Evolutionary conservation across 1,140 invertebrate genomes (phyloP).

Genomic region (Eupristina koningsbergeri): DNA sequence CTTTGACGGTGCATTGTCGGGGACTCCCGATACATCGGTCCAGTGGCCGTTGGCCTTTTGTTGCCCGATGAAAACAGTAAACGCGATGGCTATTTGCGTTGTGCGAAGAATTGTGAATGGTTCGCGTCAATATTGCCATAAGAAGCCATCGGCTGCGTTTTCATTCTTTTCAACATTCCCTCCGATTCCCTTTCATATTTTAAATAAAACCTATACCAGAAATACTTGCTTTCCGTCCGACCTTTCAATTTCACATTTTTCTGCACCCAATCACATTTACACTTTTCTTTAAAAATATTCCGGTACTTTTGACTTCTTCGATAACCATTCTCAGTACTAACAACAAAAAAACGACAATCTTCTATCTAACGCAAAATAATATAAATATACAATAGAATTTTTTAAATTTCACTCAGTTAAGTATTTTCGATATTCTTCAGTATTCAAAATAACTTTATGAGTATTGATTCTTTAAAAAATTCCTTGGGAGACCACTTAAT

Average conservation of each 20-base stretch:
- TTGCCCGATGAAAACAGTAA: not conserved
- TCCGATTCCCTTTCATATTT: not conserved
- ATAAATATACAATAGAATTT: too few relatives aligned
- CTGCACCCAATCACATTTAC: not conserved
- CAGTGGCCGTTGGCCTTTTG: not conserved
- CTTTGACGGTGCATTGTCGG: not conserved
- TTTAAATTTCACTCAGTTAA: too few relatives aligned
- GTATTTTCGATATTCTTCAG: too few relatives aligned
- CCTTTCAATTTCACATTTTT: not conserved
- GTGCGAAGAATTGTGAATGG: slow-evolving; percentile 34
- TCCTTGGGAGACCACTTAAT: too few relatives aligned
- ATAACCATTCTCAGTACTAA: not conserved
- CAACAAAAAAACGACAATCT: too few relatives aligned
- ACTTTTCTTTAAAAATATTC: not conserved
- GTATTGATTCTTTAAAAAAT: too few relatives aligned
- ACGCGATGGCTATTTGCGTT: not conserved
- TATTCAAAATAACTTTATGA: too few relatives aligned
- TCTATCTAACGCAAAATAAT: too few relatives aligned
- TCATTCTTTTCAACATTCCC: not conserved
- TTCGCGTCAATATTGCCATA: slow-evolving; percentile 34
- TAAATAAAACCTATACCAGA: not conserved
- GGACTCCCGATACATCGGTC: too few relatives aligned
- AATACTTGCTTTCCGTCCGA: not conserved
- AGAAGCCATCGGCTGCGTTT: slow-evolving; percentile 12
- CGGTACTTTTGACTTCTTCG: not conserved